Conservation (phyloP, 2,888 invertebrate genomes). For the Trichogramma dendrolimi region DNA sequence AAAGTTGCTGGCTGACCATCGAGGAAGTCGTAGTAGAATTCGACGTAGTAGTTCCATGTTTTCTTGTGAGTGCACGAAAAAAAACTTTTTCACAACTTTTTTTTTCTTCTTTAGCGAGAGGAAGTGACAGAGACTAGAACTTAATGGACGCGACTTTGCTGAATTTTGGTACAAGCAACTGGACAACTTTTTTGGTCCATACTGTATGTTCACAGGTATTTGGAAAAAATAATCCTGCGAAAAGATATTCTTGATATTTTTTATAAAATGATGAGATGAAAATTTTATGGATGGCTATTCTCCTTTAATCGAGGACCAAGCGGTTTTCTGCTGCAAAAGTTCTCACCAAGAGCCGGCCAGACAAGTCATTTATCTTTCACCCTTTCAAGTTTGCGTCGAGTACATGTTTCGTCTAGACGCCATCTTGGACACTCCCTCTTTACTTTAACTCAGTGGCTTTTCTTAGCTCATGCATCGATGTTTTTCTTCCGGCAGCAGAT, state of each 20-base stretch:
- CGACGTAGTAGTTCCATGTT: background rate
- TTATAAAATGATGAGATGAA: too few species aligned
- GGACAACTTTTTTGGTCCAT: too few species aligned
- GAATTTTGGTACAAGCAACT: too few species aligned
- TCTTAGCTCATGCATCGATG: too few species aligned
- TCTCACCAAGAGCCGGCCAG: conserved; percentile 23
- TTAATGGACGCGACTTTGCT: too few species aligned
- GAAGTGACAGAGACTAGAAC: background rate
- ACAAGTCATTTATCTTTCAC: conserved; percentile 51
- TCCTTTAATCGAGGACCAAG: too few species aligned
- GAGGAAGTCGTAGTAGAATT: background rate
- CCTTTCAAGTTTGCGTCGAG: conserved; percentile 39
- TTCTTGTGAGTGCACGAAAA: background rate
- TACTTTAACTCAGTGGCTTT: background rate
- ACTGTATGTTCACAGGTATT: too few species aligned
- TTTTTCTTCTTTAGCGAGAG: background rate
- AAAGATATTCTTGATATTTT: too few species aligned
- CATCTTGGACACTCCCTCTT: conserved; percentile 50
- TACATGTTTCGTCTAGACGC: conserved; percentile 41
- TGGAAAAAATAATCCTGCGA: too few species aligned
- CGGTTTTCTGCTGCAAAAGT: too few species aligned
- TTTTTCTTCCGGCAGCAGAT: too few species aligned
- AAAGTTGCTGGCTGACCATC: conserved; percentile 32
- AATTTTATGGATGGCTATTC: too few species aligned
- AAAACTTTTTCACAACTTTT: conserved; percentile 20